Percentiles rank a stretch among this genome's conserved stretches.
Evolutionary conservation across 1,140 invertebrate species (phyloP).

Genomic region (Drosophila ohnishii): DNA sequence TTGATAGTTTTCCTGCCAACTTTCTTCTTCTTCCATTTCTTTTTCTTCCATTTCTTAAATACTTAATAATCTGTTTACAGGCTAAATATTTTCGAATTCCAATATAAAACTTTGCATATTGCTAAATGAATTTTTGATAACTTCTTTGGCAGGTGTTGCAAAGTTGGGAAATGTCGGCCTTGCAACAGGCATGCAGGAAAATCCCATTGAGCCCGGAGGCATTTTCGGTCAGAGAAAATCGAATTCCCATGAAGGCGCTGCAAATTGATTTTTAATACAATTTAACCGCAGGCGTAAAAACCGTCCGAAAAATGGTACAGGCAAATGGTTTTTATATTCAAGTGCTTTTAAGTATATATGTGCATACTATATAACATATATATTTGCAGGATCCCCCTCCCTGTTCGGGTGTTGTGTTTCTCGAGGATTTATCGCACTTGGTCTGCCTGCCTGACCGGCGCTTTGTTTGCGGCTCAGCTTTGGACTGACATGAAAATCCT

Average conservation of each 20-base stretch:
- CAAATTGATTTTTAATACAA: conserved; percentile 60
- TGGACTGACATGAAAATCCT: conserved; percentile 74
- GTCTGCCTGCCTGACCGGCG: conserved; percentile 50
- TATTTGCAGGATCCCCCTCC: conserved; percentile 19
- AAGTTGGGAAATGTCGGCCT: conserved; percentile 2
- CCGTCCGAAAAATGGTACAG: conserved; percentile 30
- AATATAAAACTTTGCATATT: conserved; percentile 13
- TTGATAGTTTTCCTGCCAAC: neutral
- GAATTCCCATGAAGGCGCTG: conserved; percentile 37
- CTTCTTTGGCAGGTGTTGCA: conserved; percentile 7
- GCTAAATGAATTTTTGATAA: conserved; percentile 17
- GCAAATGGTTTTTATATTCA: conserved; percentile 36
- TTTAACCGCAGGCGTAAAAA: conserved; percentile 45
- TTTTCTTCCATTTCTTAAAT: neutral
- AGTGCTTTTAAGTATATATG: conserved; percentile 33
- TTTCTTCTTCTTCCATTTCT: neutral
- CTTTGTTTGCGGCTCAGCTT: conserved; percentile 72
- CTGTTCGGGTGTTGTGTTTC: conserved; percentile 60
- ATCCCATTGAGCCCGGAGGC: conserved; percentile 26
- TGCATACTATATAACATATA: conserved; percentile 4
- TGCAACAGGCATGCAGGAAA: conserved; percentile 12
- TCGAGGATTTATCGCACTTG: conserved; percentile 77
- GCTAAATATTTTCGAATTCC: conserved; percentile 11
- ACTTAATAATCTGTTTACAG: conserved; percentile 15
- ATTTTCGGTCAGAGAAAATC: conserved; percentile 34